A percentile compares a stretch with the other conserved stretches of the same genome.
These are phyloP conservation scores for Diorhabda sublineata DNA, from an alignment of 1,140 invertebrate species.

Conservation along the genomic window DNA sequence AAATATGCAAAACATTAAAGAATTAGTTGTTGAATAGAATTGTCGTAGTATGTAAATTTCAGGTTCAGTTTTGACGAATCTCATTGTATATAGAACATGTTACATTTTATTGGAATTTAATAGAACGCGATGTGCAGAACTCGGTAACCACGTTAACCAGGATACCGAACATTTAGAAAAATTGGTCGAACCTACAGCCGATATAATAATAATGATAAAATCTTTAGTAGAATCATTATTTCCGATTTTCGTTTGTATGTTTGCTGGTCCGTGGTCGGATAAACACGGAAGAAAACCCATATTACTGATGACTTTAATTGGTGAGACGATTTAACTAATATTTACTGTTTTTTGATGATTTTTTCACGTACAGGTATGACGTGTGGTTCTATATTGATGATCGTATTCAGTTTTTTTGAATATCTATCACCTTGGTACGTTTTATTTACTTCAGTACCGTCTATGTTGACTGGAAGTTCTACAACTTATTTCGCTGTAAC, in stretches of 20 bases:
- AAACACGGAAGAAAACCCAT: constrained; percentile 67
- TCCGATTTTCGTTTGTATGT: constrained; percentile 59
- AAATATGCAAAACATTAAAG: no score
- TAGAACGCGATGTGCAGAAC: not conserved
- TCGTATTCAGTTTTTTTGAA: not conserved
- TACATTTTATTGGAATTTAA: not conserved
- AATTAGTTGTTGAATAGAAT: no score
- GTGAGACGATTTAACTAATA: constrained; percentile 40
- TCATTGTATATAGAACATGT: not conserved
- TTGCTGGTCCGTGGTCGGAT: constrained; percentile 71
- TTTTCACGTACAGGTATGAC: not conserved
- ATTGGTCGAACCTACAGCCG: constrained; percentile 58
- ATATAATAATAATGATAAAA: constrained; percentile 55
- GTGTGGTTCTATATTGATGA: not conserved
- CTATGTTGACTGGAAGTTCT: not conserved
- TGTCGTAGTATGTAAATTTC: not conserved
- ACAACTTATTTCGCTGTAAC: not conserved
- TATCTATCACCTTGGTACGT: not conserved
- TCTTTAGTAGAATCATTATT: constrained; percentile 58
- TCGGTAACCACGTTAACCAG: not conserved
- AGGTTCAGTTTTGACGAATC: not conserved
- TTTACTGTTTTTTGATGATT: no score
- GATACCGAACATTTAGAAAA: constrained; percentile 53
- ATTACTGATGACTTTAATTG: constrained; percentile 53
- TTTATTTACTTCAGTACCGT: not conserved